These are phyloP conservation scores for Forbesichthys agassizii DNA, from an alignment of 2,113 vertebrate species.

Conservation along the genomic window DNA sequence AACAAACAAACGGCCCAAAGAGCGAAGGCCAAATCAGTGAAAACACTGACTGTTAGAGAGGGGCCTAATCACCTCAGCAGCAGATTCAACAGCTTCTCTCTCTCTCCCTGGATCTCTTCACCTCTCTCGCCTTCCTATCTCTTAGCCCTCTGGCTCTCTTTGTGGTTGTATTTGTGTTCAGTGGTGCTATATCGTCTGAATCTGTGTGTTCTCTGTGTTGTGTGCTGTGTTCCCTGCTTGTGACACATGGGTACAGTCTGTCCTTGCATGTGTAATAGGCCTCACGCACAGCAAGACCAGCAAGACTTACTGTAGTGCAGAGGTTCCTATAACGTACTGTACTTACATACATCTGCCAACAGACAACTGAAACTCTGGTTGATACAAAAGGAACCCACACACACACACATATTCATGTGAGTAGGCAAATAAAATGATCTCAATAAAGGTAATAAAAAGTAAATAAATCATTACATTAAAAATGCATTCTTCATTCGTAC, in stretches of 20 bases:
- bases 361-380: slow-evolving; percentile 24
- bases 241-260: not conserved
- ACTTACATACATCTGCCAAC: slow-evolving; percentile 41
- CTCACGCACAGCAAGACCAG: slow-evolving; percentile 23
- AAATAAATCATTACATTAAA: too few relatives aligned
- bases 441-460: too few relatives aligned
- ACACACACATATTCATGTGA: not conserved
- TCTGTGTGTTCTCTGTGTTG: slow-evolving; percentile 43
- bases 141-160: slow-evolving; percentile 14
- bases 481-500: too few relatives aligned
- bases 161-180: not conserved
- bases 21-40: slow-evolving; percentile 66
- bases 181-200: slow-evolving; percentile 9
- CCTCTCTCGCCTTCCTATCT: slow-evolving; percentile 13
- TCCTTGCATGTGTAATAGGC: not conserved
- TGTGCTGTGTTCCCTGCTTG: slow-evolving; percentile 35
- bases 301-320: slow-evolving; percentile 34
- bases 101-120: slow-evolving; percentile 20
- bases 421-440: too few relatives aligned
- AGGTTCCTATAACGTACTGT: slow-evolving; percentile 13
- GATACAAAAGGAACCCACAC: too few relatives aligned
- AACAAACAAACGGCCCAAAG: slow-evolving; percentile 67
- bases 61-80: slow-evolving; percentile 61
- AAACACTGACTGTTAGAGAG: slow-evolving; percentile 56
- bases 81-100: slow-evolving; percentile 57